Conservation (phyloP, 2,888 invertebrate species). For the Synanthedon formicaeformis region DNA sequence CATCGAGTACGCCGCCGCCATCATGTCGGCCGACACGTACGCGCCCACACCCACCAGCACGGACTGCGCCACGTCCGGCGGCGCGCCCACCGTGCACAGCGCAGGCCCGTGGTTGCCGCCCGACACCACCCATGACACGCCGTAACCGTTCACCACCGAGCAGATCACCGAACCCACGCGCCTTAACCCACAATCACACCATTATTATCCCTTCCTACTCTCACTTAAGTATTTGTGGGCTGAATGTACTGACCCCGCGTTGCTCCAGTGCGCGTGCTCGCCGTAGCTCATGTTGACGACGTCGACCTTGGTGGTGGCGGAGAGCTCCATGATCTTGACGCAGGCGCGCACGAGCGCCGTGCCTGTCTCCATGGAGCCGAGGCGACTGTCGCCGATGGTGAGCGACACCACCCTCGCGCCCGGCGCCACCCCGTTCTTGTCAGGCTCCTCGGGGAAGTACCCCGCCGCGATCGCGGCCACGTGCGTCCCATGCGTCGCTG, state of each 20-base stretch:
- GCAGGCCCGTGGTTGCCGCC: conserved; percentile 97
- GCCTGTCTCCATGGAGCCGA: conserved; percentile 97
- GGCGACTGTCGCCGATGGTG: conserved; percentile 92
- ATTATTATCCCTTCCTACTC: too few species aligned
- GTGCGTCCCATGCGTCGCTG: conserved; percentile 97
- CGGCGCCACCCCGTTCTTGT: conserved; percentile 94
- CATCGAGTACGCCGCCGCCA: conserved; percentile 94
- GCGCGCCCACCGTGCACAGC: conserved; percentile 91
- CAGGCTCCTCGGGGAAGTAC: conserved; percentile 86
- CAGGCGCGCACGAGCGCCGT: conserved; percentile 92
- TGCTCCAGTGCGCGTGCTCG: conserved; percentile 93
- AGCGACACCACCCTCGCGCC: conserved; percentile 95
- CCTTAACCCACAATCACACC: conserved; percentile 41
- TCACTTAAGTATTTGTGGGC: too few species aligned
- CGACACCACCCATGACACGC: conserved; percentile 92
- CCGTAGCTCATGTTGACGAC: conserved; percentile 99
- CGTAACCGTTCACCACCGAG: conserved; percentile 90
- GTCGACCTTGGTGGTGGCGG: conserved; percentile 75
- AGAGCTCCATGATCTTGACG: conserved; percentile 84
- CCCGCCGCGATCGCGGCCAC: conserved; percentile 97
- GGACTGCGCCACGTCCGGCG: conserved; percentile 85
- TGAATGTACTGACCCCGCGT: conserved; percentile 78
- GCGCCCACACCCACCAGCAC: conserved; percentile 90
- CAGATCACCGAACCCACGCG: conserved; percentile 88
- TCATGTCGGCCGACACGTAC: conserved; percentile 98